phyloP scores from a whole-genome alignment of 2,113 vertebrate genomes.

The Podarcis cretensis region DNA sequence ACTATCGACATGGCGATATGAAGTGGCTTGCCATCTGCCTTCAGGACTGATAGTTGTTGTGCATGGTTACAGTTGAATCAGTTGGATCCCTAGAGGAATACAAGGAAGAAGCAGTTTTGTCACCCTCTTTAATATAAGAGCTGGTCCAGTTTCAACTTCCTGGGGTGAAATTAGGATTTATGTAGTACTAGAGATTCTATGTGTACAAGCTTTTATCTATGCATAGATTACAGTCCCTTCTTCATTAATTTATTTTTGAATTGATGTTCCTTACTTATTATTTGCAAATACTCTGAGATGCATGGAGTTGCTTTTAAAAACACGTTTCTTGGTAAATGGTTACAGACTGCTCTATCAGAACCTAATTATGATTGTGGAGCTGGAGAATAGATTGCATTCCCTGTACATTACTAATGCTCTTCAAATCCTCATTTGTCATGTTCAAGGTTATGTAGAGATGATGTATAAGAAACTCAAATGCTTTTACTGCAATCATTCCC shows the following conservation, averaged over 20 bases:
- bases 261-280: slow-evolving; percentile 16
- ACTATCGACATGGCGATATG: neutral
- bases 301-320: neutral
- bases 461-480: slow-evolving; percentile 61
- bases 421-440: slow-evolving; percentile 71
- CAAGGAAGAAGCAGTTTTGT: neutral
- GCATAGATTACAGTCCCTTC: neutral
- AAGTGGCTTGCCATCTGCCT: too few relatives aligned
- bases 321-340: slow-evolving; percentile 61
- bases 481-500: slow-evolving; percentile 49
- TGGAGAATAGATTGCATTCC: slow-evolving; percentile 73
- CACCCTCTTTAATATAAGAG: neutral
- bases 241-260: slow-evolving; percentile 25
- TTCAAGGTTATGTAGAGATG: slow-evolving; percentile 71
- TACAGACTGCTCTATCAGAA: slow-evolving; percentile 69
- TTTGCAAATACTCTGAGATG: slow-evolving; percentile 42
- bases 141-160: neutral
- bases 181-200: neutral
- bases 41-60: neutral
- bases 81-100: neutral
- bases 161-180: neutral
- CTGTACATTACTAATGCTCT: slow-evolving; percentile 72
- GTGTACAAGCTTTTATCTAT: neutral
- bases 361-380: slow-evolving; percentile 68
- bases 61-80: neutral